Evolutionary conservation across 2,113 vertebrate genomes (phyloP), one percentile per base, ranked within the genome.

Genomic region (Caloenas nicobarica): DNA sequence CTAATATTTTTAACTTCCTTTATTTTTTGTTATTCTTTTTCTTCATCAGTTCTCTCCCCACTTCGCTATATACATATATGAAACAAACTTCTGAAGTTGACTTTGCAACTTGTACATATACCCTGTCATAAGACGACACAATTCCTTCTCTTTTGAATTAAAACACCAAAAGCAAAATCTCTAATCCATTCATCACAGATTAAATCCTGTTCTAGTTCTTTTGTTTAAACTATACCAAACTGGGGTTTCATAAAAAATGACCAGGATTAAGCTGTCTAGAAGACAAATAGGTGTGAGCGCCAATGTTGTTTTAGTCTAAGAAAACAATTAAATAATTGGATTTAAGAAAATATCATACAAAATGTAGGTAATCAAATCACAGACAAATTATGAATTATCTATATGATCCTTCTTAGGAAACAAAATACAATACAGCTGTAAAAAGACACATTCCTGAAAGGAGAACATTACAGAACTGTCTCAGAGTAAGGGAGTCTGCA

Each of bases 121-220:
- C 8, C 68, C 61, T 68, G 76, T 42, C 66, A 25, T 8, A n/a
- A 78, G 51, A 74, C 25, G 56, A 65, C 10, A 38, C 28, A 94
- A 66, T 10, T 74, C 22, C 24, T 91, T 93, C 40, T 82, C 29
- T 88, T 73, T 53, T 53, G 64, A 93, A 89, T 86, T 71, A 81
- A 87, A 95, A 86, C 50, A 15, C 86, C 70, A 83, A 94, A 80
- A 81, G 66, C 31, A 71, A 78, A 93, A 88, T 68, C 92, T 83
- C 56, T 81, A 76, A 80, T 68, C 73, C 53, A 68, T 94, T 93
- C 95, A 78, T 91, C 92, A 91, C 21, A 83, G 72, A 81, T 10
- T 33, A 96, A 89, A 86, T 86, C 42, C 34, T 76, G 18, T 33
- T 93, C 36, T 48, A 62, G 48, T 18, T 70, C 76, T 94, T 94